Base-by-base conservation (phyloP, 2,797 vertebrate species). In the Sebastes ruberrimus region DNA sequence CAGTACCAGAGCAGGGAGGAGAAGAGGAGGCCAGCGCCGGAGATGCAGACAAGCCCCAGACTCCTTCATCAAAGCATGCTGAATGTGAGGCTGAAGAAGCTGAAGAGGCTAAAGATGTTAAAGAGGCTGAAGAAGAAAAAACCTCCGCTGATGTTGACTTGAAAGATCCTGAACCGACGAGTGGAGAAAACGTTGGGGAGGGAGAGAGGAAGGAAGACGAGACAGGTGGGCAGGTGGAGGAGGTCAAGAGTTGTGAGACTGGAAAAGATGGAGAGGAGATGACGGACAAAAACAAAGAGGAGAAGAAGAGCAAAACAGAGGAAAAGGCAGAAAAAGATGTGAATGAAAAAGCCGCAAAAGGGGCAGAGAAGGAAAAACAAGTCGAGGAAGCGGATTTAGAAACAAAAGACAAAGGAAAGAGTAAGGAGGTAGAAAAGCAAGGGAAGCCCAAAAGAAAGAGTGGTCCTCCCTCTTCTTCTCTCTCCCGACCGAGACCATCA, bases 371-470 rank as follows among this genome's bases (percentile, higher is more conserved):
- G 71, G 80, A 82, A 66, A 90, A 90, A 68, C 46, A 74, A 64
- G 73, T 16, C 4, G 83, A 76, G 65, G 82, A 72, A 73, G 67
- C 30, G 27, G 80, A 72, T 8, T 52, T 67, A 55, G 79, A 85
- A 8, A 78, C 20, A 2, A 85, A 90, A 73, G 89, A 93, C 11
- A 94, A 94, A 78, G 88, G 64, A 38, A 93, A 89, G 42, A 53
- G 20, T 3, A 92, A 91, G 18, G 93, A 92, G 42, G 23, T 1
- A n/a, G 95, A 94, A 68, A 95, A 95, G 63, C 92, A 92, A 88
- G 89, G 76, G 35, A 95, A 94, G 71, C 66, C 88, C 7, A 94
- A 93, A 88, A 93, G 85, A 85, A 96, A 93, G 80, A 85, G 79
- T n/a, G 90, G 71, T 9, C 20, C 70, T 1, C 60, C 79, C 27